Percentiles rank a stretch among this genome's conserved stretches.
Evolutionary conservation across 2,113 vertebrate genomes (phyloP).

Genomic region (Thalassarche chlororhynchos): DNA sequence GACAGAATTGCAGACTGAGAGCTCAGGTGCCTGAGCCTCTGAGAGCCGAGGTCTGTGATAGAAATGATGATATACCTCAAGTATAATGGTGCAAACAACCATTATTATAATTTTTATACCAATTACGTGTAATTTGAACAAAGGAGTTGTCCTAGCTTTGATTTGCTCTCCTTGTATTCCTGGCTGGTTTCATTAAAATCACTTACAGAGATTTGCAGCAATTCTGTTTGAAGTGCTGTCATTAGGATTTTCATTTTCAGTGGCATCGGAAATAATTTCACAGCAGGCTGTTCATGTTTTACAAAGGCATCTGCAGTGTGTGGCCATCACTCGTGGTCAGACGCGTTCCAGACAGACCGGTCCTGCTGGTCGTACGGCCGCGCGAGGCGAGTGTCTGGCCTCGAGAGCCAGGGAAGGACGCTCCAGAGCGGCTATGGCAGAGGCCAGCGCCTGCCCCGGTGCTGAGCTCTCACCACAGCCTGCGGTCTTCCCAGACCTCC

Average conservation of each 20-base stretch:
- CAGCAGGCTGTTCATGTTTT: background rate
- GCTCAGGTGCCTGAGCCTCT: background rate
- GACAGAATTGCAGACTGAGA: background rate
- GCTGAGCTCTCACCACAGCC: background rate
- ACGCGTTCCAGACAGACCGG: accelerated
- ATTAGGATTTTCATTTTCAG: background rate
- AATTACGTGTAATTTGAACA: conserved; percentile 26
- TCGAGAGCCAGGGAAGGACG: background rate
- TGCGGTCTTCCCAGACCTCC: background rate
- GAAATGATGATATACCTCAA: background rate
- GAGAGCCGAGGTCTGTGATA: background rate
- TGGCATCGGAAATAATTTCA: background rate
- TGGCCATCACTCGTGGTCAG: background rate
- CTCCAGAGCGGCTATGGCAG: background rate
- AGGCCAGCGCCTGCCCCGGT: background rate
- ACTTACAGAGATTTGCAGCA: background rate
- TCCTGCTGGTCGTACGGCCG: accelerated
- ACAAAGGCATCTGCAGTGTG: background rate
- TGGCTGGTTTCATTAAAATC: conserved; percentile 49
- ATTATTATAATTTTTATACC: conserved; percentile 10
- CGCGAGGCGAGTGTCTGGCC: accelerated
- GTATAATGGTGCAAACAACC: background rate
- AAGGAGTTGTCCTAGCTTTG: conserved; percentile 34
- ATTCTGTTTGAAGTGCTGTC: conserved; percentile 31
- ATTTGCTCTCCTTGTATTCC: conserved; percentile 33